Percentiles rank a stretch among this genome's conserved stretches.
Conservation (phyloP, 2,113 vertebrate genomes). For the Neogobius melanostomus region DNA sequence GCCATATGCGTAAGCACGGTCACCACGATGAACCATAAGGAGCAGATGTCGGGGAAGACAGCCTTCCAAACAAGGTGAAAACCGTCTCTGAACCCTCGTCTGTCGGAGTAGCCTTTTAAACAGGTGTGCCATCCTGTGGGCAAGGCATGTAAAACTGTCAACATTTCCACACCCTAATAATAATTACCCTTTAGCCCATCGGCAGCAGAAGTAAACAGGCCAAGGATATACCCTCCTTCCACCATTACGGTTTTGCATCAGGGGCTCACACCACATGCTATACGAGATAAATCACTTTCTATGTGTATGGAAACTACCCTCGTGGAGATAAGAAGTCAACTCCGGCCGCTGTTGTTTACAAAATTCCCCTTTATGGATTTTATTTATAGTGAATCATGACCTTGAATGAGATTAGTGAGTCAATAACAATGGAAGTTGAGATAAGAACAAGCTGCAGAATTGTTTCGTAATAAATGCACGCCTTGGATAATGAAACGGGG, state of each 20-base stretch:
- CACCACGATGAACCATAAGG: slow-evolving; percentile 23
- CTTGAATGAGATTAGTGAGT: slow-evolving; percentile 61
- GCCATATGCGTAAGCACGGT: slow-evolving; percentile 24
- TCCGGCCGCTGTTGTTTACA: slow-evolving; percentile 57
- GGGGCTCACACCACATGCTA: slow-evolving; percentile 56
- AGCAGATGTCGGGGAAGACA: slow-evolving; percentile 33
- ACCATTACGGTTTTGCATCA: slow-evolving; percentile 54
- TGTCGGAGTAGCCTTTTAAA: slow-evolving; percentile 31
- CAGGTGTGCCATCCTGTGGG: slow-evolving; percentile 32
- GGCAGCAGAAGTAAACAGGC: slow-evolving; percentile 58
- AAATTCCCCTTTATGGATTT: slow-evolving; percentile 48
- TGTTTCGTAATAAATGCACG: slow-evolving; percentile 52
- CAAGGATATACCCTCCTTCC: slow-evolving; percentile 45
- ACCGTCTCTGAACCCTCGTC: slow-evolving; percentile 18
- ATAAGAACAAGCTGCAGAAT: slow-evolving; percentile 55
- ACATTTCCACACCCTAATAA: slow-evolving; percentile 63
- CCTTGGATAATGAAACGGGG: slow-evolving; percentile 54
- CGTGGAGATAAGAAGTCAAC: slow-evolving; percentile 53
- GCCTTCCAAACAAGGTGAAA: slow-evolving; percentile 29
- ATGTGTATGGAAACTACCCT: slow-evolving; percentile 47
- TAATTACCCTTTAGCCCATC: slow-evolving; percentile 66
- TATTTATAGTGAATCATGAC: slow-evolving; percentile 57
- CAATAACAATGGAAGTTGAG: slow-evolving; percentile 55
- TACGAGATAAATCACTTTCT: slow-evolving; percentile 63
- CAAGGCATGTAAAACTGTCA: slow-evolving; percentile 49